Percentiles rank a stretch among this genome's conserved stretches.
These are phyloP conservation scores for Empis stercorea DNA, from an alignment of 2,888 invertebrate species.

Conservation along the genomic window DNA sequence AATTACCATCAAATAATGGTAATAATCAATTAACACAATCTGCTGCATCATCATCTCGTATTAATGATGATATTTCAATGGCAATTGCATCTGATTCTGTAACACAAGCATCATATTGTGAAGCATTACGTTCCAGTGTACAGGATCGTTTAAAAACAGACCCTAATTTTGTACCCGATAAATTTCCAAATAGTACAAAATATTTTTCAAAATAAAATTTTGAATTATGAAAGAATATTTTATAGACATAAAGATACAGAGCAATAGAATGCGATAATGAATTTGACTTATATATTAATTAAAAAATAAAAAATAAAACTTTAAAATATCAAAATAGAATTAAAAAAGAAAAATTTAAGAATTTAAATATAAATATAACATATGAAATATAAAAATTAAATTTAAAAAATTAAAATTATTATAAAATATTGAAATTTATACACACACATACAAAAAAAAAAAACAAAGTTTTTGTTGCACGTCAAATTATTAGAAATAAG, in stretches of 20 bases:
- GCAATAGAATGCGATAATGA: constrained; percentile 8
- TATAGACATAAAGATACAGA: constrained; percentile 3
- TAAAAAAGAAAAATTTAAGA: constrained; percentile 5
- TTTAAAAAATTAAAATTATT: no score
- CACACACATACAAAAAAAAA: no score
- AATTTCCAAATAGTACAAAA: constrained; percentile 35
- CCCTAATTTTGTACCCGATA: constrained; percentile 28
- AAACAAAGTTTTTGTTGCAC: no score
- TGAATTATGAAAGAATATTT: constrained; percentile 5
- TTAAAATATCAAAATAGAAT: constrained; percentile 10
- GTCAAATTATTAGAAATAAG: no score
- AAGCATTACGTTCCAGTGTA: constrained; percentile 27
- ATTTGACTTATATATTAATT: constrained; percentile 14
- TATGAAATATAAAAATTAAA: constrained; percentile 11
- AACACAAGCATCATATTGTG: constrained; percentile 31
- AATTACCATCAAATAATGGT: background rate
- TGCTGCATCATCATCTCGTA: constrained; percentile 5
- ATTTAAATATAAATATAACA: constrained; percentile 10
- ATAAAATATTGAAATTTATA: no score
- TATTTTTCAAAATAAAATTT: constrained; percentile 20
- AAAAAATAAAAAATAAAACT: constrained; percentile 10
- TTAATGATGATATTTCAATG: constrained; percentile 13
- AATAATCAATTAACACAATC: constrained; percentile 20
- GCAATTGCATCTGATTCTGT: constrained; percentile 28
- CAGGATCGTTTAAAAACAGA: constrained; percentile 32